Evolutionary conservation across 2,888 invertebrate genomes (phyloP).

Genomic region (Hydrotaea cyrtoneurina): DNA sequence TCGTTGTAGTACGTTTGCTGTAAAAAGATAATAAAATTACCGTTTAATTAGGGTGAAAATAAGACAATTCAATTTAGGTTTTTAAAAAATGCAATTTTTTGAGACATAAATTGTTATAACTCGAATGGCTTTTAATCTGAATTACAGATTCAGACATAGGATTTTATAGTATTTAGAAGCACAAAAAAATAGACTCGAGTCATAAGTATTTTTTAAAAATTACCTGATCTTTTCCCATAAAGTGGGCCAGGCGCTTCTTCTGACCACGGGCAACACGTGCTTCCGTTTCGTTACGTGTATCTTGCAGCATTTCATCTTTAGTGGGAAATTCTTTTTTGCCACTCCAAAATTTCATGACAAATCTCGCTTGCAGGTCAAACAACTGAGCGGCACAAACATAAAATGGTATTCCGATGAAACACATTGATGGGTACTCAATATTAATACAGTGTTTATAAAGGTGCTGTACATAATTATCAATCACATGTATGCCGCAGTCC

Average conservation of each 20-base stretch:
- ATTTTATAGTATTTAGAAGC: no score
- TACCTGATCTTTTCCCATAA: constrained; percentile 79
- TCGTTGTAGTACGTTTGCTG: constrained; percentile 86
- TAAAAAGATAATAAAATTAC: background rate
- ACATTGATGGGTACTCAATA: constrained; percentile 89
- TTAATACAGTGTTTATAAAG: constrained; percentile 93
- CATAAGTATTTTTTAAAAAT: no score
- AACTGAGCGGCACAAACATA: constrained; percentile 90
- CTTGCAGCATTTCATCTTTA: constrained; percentile 84
- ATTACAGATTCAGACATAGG: no score
- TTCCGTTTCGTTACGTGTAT: constrained; percentile 84
- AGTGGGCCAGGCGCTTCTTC: constrained; percentile 86
- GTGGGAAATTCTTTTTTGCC: constrained; percentile 84
- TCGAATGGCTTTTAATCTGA: no score
- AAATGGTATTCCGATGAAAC: constrained; percentile 90
- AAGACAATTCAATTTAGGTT: no score
- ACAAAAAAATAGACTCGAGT: no score
- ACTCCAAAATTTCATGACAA: constrained; percentile 85
- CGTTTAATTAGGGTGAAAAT: background rate
- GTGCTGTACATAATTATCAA: constrained; percentile 89
- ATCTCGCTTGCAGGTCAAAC: constrained; percentile 88
- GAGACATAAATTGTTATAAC: no score
- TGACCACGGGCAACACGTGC: constrained; percentile 83
- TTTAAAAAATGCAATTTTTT: no score
- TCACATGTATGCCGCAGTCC: constrained; percentile 86